phyloP scores from a whole-genome alignment of 23 tunicate genomes.

The Oikopleura albicans region DNA sequence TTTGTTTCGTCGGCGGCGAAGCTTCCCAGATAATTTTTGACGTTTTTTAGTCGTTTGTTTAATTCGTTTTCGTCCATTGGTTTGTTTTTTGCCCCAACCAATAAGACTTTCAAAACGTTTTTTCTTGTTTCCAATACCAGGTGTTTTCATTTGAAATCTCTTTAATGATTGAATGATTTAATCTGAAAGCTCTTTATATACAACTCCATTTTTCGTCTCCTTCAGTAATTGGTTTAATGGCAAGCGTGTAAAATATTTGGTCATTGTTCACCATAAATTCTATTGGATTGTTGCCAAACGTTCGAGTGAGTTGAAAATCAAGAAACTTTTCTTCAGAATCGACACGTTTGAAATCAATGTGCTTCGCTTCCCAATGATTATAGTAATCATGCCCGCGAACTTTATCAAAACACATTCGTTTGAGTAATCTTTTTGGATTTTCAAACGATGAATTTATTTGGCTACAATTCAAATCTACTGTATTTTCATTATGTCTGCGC shows the following conservation, averaged over 20 bases:
- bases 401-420: not conserved
- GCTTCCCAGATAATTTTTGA: too few species aligned
- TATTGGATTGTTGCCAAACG: not conserved
- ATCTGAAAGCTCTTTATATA: too few species aligned
- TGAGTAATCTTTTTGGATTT: not conserved
- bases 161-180: too few species aligned
- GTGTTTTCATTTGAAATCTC: too few species aligned
- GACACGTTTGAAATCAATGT: not conserved
- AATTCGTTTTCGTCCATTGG: too few species aligned
- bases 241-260: not conserved
- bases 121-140: too few species aligned
- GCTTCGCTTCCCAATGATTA: not conserved
- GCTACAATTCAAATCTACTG: not conserved
- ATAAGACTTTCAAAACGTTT: too few species aligned
- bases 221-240: not conserved
- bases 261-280: not conserved
- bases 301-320: not conserved
- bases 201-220: too few species aligned
- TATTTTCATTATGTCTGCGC: too few species aligned
- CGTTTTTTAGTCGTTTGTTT: too few species aligned
- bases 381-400: not conserved
- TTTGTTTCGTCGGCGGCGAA: too few species aligned
- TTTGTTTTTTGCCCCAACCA: too few species aligned
- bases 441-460: not conserved
- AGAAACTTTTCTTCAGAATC: not conserved